Evolutionary conservation across 2,888 invertebrate genomes (phyloP).

Genomic region (Omphaloscelis lunosa): DNA sequence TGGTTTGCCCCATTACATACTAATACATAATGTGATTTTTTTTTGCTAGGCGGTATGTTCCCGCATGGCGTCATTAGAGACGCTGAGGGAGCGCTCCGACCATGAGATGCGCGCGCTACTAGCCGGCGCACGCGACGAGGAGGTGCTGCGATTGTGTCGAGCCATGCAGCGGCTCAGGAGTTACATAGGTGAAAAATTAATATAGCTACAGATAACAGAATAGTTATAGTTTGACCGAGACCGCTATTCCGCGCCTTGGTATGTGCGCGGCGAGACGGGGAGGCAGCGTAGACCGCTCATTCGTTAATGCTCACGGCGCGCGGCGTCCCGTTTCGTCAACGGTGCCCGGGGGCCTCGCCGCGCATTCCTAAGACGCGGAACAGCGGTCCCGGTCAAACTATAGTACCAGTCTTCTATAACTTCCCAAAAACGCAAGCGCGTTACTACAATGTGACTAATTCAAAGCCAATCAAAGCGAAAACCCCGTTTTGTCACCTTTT

Average conservation of each 20-base stretch:
- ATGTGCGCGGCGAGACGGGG: too few relatives aligned
- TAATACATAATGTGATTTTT: not conserved
- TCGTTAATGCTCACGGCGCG: too few relatives aligned
- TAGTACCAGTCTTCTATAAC: not conserved
- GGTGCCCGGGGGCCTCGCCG: too few relatives aligned
- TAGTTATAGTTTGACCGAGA: not conserved
- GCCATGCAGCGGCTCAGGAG: conserved; percentile 96
- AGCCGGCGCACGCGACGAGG: conserved; percentile 94
- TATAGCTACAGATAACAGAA: not conserved
- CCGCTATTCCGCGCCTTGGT: too few relatives aligned
- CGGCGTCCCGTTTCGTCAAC: too few relatives aligned
- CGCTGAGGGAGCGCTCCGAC: conserved; percentile 95
- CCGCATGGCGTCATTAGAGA: conserved; percentile 94
- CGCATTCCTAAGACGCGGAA: too few relatives aligned
- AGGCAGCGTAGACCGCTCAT: too few relatives aligned
- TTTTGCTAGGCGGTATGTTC: conserved; percentile 92
- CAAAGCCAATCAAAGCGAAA: not conserved
- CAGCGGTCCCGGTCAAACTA: too few relatives aligned
- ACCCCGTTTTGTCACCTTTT: not conserved
- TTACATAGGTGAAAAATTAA: conserved; percentile 94
- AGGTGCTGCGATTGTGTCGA: conserved; percentile 94
- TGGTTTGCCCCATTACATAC: not conserved
- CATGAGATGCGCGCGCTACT: conserved; percentile 94
- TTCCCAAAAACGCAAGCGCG: not conserved
- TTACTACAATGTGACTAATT: not conserved